phyloP scores from a whole-genome alignment of 2,888 invertebrate species.

The Sialis fuliginosa region DNA sequence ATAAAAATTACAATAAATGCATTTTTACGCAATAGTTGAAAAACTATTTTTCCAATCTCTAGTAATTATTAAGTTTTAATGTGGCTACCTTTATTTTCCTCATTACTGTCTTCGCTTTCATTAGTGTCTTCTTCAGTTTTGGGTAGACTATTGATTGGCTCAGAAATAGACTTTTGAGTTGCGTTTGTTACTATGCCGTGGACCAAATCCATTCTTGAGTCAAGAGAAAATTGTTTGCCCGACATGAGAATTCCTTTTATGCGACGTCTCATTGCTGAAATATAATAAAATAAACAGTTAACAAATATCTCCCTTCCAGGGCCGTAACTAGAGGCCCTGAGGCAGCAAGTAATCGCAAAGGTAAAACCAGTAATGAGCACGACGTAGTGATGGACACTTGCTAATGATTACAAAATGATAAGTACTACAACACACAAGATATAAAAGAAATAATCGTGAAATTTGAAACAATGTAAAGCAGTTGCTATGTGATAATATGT shows the following conservation, averaged over 20 bases:
- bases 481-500: too few relatives aligned
- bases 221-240: constrained; percentile 79
- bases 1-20: too few relatives aligned
- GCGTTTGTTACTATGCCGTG: constrained; percentile 43
- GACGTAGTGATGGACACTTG: too few relatives aligned
- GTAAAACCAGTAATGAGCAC: too few relatives aligned
- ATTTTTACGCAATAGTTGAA: background rate
- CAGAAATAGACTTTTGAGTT: constrained; percentile 13
- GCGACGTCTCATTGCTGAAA: constrained; percentile 62
- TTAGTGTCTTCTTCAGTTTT: constrained; percentile 19
- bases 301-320: too few relatives aligned
- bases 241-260: constrained; percentile 78
- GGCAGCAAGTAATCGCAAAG: too few relatives aligned
- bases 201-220: constrained; percentile 81
- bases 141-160: constrained; percentile 12
- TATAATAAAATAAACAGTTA: background rate
- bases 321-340: too few relatives aligned
- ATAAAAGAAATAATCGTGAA: too few relatives aligned
- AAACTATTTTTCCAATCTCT: background rate
- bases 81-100: constrained; percentile 10
- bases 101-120: constrained; percentile 15
- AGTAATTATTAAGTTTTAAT: background rate
- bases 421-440: too few relatives aligned
- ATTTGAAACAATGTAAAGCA: too few relatives aligned
- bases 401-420: too few relatives aligned